Evolutionary conservation across 2,888 invertebrate species (phyloP), one percentile per base, ranked within the genome.

Genomic region (Standfussiana lucernea): DNA sequence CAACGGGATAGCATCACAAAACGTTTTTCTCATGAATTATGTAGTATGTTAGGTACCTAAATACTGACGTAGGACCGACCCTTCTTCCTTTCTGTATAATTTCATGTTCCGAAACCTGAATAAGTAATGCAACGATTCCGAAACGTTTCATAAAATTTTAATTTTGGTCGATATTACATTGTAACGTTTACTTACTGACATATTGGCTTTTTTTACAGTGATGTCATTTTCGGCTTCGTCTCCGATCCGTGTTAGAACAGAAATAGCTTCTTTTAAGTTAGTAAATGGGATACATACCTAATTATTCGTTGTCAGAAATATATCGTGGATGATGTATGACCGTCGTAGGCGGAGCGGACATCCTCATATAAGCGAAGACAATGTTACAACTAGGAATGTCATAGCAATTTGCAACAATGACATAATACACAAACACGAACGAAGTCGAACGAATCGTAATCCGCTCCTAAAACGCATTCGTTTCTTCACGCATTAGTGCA

Each of bases 311-410:
- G 88, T 87, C 80, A 87, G 82, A 89, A 79, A 84, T 87, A 66
- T 84, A 87, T 87, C 87, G 77, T 82, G 89, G 86, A 90, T 93
- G 92, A 93, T 92, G 90, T 89, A 93, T 91, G 82, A 84, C 70
- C 80, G 66, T 89, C 89, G 96, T 95, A 92, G 95, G 95, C 86
- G 89, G 91, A 90, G 88, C 93, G 96, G 96, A 96, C 91, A 94
- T 96, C 96, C 96, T 96, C 84, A 95, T 96, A 95, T 92, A 93
- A 90, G 92, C 92, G 94, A 93, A 95, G 94, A 95, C 95, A 92
- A 93, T 90, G 92, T 90, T 89, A 91, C 80, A 92, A 91, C 93
- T 87, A 93, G 91, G 92, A 94, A 93, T 93, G 93, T 93, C 93
- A 91, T 87, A 92, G 91, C 93, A 94, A 95, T 95, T 95, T 94